Conservation (phyloP, 1,140 invertebrate species). For the Zaprionus africanus region DNA sequence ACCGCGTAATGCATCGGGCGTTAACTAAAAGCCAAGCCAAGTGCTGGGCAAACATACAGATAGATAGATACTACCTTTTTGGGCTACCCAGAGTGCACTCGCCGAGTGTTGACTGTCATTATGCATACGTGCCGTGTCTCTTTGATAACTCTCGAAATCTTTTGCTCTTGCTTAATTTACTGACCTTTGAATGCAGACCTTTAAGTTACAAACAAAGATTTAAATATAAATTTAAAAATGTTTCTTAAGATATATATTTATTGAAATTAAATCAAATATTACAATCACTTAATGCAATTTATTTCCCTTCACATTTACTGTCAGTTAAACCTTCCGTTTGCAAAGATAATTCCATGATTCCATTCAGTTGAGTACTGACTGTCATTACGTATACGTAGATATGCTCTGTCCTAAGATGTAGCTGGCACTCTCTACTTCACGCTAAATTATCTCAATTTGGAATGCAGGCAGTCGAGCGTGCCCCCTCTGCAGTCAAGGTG, state of each 20-base stretch:
- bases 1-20: background rate
- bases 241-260: too few species aligned
- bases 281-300: too few species aligned
- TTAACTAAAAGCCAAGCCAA: background rate
- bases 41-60: background rate
- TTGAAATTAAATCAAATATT: too few species aligned
- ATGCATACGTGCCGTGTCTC: background rate
- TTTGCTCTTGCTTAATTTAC: slow-evolving; percentile 39
- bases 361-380: background rate
- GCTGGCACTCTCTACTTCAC: slow-evolving; percentile 20
- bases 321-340: too few species aligned
- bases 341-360: too few species aligned
- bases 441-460: slow-evolving; percentile 51
- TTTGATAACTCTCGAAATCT: slow-evolving; percentile 49
- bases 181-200: slow-evolving; percentile 45
- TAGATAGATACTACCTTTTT: background rate
- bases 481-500: too few species aligned
- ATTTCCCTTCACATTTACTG: too few species aligned
- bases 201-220: too few species aligned
- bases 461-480: slow-evolving; percentile 44
- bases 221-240: too few species aligned
- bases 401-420: background rate
- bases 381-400: background rate
- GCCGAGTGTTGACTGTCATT: background rate
- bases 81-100: background rate